Conservation (phyloP, 2,888 invertebrate species). For the Calliopum simillimum region DNA sequence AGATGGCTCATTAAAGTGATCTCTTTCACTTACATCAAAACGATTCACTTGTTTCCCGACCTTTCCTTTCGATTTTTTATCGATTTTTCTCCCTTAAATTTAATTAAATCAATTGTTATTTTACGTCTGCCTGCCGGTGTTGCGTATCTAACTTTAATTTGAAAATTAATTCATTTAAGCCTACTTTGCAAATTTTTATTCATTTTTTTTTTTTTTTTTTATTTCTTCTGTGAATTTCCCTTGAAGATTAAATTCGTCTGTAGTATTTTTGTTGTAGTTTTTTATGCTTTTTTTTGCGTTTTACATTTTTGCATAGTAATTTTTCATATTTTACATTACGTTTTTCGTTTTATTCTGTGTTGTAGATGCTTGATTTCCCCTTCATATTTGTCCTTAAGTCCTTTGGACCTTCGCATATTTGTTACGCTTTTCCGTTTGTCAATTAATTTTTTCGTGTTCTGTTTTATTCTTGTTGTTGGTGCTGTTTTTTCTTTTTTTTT, state of each 20-base stretch:
- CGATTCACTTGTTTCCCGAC: no score
- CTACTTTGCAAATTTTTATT: slow-evolving; percentile 8
- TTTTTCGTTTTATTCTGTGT: neutral
- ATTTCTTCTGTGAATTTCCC: neutral
- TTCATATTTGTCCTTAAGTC: slow-evolving; percentile 1
- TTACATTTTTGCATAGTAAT: slow-evolving; percentile 7
- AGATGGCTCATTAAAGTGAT: no score
- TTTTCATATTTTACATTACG: slow-evolving; percentile 4
- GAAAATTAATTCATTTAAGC: slow-evolving; percentile 24
- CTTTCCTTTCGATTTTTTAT: no score
- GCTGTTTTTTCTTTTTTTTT: neutral
- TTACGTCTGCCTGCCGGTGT: no score
- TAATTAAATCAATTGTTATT: no score
- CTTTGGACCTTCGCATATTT: slow-evolving; percentile 15
- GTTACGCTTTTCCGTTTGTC: slow-evolving; percentile 27
- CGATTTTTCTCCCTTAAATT: no score
- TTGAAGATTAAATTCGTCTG: neutral
- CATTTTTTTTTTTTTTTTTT: neutral
- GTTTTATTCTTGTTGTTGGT: no score
- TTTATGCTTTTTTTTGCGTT: slow-evolving; percentile 4
- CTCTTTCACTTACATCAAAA: no score
- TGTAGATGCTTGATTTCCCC: neutral
- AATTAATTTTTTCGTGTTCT: slow-evolving; percentile 12
- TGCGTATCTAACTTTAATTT: neutral
- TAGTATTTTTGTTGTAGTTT: neutral